A percentile compares a stretch with the other conserved stretches of the same genome.
Evolutionary conservation across 2,888 invertebrate species (phyloP).

Genomic region (Hydraecia micacea): DNA sequence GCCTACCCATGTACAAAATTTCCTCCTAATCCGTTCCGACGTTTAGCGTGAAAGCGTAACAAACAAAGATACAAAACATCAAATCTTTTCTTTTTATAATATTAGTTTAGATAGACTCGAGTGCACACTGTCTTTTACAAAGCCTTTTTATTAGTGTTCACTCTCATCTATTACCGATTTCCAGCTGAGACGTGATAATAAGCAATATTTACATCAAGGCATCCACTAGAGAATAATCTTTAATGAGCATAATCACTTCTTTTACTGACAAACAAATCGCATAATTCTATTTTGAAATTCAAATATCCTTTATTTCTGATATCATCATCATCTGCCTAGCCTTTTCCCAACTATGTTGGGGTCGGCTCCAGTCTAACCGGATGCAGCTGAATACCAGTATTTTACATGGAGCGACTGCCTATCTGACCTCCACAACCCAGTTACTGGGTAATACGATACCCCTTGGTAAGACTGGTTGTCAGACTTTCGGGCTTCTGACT

Average conservation of each 20-base stretch:
- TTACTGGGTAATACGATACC: no score
- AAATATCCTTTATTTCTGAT: no score
- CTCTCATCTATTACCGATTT: not conserved
- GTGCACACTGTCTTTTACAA: no score
- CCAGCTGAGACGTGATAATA: not conserved
- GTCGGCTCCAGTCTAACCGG: no score
- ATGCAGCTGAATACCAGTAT: no score
- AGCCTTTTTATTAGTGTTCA: not conserved
- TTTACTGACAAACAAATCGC: slow-evolving; percentile 3
- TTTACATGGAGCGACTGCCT: no score
- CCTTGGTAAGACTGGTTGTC: no score
- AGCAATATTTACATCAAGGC: not conserved
- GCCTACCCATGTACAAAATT: not conserved
- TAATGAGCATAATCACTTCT: not conserved
- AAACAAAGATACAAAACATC: not conserved
- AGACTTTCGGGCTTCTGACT: no score
- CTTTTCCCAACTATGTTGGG: no score
- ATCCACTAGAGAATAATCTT: not conserved
- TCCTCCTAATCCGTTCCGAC: not conserved
- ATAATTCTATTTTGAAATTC: not conserved
- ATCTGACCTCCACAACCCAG: no score
- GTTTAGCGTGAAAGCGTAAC: not conserved
- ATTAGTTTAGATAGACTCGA: not conserved
- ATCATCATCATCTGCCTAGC: no score
- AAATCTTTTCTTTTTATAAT: not conserved